Conservation (phyloP, 2,113 vertebrate species). For the Hiodon tergisus region DNA sequence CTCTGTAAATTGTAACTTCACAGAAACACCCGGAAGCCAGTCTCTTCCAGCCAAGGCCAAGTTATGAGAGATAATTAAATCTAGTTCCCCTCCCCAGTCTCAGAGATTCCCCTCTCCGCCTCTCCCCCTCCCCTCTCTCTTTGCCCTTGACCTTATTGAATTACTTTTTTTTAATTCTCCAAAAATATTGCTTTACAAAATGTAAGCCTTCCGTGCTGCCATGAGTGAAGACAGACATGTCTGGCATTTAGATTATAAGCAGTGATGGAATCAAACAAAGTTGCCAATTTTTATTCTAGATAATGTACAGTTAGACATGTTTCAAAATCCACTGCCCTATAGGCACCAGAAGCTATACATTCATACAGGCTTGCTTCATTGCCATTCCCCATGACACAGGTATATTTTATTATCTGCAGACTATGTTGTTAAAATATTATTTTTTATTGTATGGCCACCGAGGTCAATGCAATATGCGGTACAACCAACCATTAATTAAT, state of each 20-base stretch:
- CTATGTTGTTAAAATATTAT: too few species aligned
- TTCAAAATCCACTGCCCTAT: not conserved
- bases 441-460: too few species aligned
- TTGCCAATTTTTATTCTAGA: not conserved
- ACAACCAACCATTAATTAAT: too few species aligned
- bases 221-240: not conserved
- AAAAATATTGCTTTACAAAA: slow-evolving; percentile 4
- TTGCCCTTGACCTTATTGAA: slow-evolving; percentile 19
- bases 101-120: not conserved
- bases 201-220: not conserved
- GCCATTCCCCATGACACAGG: not conserved
- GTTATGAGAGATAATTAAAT: slow-evolving; percentile 24
- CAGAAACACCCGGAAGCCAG: slow-evolving; percentile 6
- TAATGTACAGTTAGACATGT: not conserved
- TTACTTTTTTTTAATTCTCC: slow-evolving; percentile 17
- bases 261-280: not conserved
- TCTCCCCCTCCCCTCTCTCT: not conserved
- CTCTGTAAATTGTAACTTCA: slow-evolving; percentile 10
- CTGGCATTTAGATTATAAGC: slow-evolving; percentile 7
- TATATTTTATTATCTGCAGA: too few species aligned
- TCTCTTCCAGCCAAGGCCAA: slow-evolving; percentile 4
- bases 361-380: not conserved
- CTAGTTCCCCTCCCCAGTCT: not conserved
- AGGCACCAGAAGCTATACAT: not conserved
- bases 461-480: too few species aligned